phyloP scores from a whole-genome alignment of 2,888 invertebrate species.

The Oxytorus armatus region DNA sequence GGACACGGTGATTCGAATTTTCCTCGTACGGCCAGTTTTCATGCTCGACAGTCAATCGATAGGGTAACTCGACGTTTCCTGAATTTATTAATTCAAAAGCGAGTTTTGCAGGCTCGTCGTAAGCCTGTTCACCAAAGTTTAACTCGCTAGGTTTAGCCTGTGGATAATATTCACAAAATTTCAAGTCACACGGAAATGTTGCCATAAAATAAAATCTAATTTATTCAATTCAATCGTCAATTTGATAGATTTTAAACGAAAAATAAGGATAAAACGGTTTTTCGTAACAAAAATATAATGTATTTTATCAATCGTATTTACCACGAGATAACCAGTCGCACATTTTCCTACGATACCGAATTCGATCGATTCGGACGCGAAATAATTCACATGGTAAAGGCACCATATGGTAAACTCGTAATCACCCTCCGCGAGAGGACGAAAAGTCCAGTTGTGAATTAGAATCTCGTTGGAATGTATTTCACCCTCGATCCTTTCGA shows the following conservation, averaged over 20 bases:
- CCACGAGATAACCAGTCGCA: slow-evolving; percentile 66
- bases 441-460: slow-evolving; percentile 73
- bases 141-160: slow-evolving; percentile 83
- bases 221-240: too few species aligned
- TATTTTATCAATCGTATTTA: slow-evolving; percentile 39
- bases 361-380: slow-evolving; percentile 42
- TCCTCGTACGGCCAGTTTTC: slow-evolving; percentile 67
- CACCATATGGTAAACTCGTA: slow-evolving; percentile 70
- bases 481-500: slow-evolving; percentile 63
- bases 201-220: neutral
- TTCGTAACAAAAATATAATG: neutral
- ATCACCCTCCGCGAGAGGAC: slow-evolving; percentile 67
- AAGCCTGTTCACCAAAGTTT: slow-evolving; percentile 79
- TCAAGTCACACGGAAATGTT: neutral
- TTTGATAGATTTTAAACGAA: too few species aligned
- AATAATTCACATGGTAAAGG: slow-evolving; percentile 41
- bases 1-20: slow-evolving; percentile 68
- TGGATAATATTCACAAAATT: slow-evolving; percentile 9
- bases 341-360: slow-evolving; percentile 66
- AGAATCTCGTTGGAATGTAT: slow-evolving; percentile 75
- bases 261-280: neutral
- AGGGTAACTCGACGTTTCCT: slow-evolving; percentile 82
- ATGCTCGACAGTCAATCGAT: slow-evolving; percentile 74
- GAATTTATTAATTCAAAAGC: slow-evolving; percentile 83
- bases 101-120: slow-evolving; percentile 74